These are phyloP conservation scores for Scrobipalpa atriplicella DNA, from an alignment of 2,888 invertebrate species.

Conservation along the genomic window DNA sequence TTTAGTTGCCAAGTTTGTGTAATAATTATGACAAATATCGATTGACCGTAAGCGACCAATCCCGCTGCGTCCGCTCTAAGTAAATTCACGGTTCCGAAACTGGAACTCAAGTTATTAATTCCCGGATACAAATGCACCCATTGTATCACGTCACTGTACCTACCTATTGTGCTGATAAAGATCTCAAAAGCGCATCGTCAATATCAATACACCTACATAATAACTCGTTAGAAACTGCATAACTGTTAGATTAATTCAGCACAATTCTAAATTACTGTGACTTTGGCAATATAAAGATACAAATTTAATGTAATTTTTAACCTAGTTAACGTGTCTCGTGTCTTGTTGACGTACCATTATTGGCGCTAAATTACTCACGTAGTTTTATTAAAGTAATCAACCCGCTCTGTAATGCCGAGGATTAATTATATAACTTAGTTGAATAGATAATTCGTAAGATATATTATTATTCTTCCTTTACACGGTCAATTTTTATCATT, in stretches of 20 bases:
- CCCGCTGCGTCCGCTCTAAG: background rate
- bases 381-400: slow-evolving; percentile 19
- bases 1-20: background rate
- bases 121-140: background rate
- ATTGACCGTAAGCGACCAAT: background rate
- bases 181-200: slow-evolving; percentile 8
- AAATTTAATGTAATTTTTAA: slow-evolving; percentile 18
- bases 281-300: slow-evolving; percentile 21
- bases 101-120: background rate
- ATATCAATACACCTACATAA: slow-evolving; percentile 1
- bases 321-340: slow-evolving; percentile 25
- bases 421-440: slow-evolving; percentile 28
- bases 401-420: slow-evolving; percentile 23
- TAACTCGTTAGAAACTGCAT: background rate
- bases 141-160: slow-evolving; percentile 3
- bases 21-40: background rate
- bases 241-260: slow-evolving; percentile 2
- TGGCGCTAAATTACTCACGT: slow-evolving; percentile 27
- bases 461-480: background rate
- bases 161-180: slow-evolving; percentile 10
- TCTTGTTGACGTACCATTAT: slow-evolving; percentile 21
- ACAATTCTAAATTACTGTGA: slow-evolving; percentile 17
- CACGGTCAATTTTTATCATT: slow-evolving; percentile 4
- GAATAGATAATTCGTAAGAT: slow-evolving; percentile 15
- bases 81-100: background rate